Evolutionary conservation across 2,888 invertebrate species (phyloP).

Genomic region (Lithophane semibrunnea): DNA sequence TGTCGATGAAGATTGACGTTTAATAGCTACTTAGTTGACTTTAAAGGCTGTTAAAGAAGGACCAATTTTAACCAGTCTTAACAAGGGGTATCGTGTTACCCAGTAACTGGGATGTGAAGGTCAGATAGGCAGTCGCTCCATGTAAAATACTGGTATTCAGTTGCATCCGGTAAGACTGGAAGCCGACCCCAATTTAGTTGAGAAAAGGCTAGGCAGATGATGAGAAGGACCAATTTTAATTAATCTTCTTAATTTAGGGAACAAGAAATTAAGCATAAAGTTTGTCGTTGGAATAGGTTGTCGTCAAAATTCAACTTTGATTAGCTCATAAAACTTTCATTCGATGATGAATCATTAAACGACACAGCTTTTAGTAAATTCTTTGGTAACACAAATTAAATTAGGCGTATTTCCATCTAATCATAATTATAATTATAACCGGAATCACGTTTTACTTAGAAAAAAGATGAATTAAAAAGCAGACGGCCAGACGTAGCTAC

Average conservation of each 20-base stretch:
- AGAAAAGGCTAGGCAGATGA: too few species aligned
- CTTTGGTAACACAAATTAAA: conserved; percentile 19
- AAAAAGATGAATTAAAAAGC: conserved; percentile 61
- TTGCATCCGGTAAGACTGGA: too few species aligned
- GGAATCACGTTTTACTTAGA: conserved; percentile 27
- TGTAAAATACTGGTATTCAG: too few species aligned
- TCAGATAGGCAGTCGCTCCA: too few species aligned
- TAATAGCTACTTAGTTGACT: conserved; percentile 15
- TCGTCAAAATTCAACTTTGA: background rate
- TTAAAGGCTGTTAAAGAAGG: background rate
- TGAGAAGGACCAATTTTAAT: background rate
- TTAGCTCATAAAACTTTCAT: background rate
- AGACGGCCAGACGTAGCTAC: conserved; percentile 6
- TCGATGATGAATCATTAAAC: conserved; percentile 3
- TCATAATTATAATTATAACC: conserved; percentile 36
- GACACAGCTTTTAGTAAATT: conserved; percentile 8
- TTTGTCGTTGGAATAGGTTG: background rate
- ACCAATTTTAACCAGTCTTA: background rate
- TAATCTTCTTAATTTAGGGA: background rate
- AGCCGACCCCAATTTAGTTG: too few species aligned
- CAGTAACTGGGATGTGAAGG: too few species aligned
- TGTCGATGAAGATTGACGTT: conserved; percentile 49
- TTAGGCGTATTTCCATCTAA: conserved; percentile 45
- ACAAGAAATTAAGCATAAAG: background rate
- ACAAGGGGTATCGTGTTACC: too few species aligned